Evolutionary conservation across 2,797 vertebrate species (phyloP).

Genomic region (Anomalospiza imberbis): DNA sequence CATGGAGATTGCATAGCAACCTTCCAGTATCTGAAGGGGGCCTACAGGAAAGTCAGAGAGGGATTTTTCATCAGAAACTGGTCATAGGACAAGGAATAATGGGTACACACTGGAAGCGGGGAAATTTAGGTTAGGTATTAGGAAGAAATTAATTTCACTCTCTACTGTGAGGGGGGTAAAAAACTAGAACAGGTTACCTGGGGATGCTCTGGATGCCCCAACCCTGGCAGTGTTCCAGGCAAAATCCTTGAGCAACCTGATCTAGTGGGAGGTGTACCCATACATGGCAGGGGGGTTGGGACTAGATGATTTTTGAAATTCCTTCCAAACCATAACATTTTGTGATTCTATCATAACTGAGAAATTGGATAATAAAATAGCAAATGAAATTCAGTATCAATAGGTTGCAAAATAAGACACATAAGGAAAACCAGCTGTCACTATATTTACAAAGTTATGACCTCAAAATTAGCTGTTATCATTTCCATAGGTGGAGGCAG

Average conservation of each 20-base stretch:
- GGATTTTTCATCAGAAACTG: background rate
- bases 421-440: background rate
- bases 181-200: background rate
- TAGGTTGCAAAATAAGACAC: background rate
- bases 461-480: background rate
- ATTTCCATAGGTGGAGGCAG: background rate
- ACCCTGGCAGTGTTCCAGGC: background rate
- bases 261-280: background rate
- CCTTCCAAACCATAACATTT: background rate
- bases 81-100: background rate
- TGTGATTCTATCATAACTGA: background rate
- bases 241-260: background rate
- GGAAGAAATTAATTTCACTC: background rate
- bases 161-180: background rate
- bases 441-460: background rate
- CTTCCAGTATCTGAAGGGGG: background rate
- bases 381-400: background rate
- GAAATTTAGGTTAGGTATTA: background rate
- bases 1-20: accelerated
- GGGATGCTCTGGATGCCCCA: background rate
- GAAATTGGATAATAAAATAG: background rate
- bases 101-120: background rate
- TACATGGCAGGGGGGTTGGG: background rate
- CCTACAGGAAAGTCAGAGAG: background rate
- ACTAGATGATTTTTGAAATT: background rate